Evolutionary conservation across 2,888 invertebrate species (phyloP), one percentile per base, ranked within the genome.

Genomic region (Synanthedon tipuliformis): DNA sequence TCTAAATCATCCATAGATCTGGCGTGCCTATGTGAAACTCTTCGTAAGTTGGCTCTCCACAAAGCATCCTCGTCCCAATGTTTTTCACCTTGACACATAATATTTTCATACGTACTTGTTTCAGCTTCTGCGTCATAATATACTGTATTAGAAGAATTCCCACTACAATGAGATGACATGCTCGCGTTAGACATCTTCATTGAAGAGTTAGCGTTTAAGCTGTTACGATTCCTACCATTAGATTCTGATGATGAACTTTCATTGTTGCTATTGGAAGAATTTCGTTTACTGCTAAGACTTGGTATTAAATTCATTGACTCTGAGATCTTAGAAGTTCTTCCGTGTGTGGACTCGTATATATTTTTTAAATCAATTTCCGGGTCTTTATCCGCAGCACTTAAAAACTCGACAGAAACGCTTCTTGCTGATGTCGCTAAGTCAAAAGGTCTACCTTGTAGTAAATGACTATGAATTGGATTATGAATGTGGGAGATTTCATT

Each of bases 1-100:
- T 95, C 95, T 53, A 95, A 88, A 76, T 95, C 94, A 64, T 95
- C 95, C 81, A 95, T 87, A 0, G 95, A 95, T 53, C 94, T 89
- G 1, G 95, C 94, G 68, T 95, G 95, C 41, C 94, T 88, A 63
- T 94, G 91, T 57, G 94, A 94, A 1, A 94, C 94, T 57, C 92
- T 89, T 56, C 95, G 88, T 51, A 95, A 81, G 66, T 93, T 93
- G 67, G 95, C 95, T 54, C 93, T 88, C 95, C 95, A 95, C 40
- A 94, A 81, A 7, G 90, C 83, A 77, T 95, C 95, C 77, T 95
- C 94, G 68, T 94, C 95, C 94, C 94, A 95, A 45, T 93, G 89
- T 71, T 92, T 91, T 65, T 93, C 93, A 51, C 92, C 92, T 66
- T 90, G 89, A 55, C 81, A 84, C 45, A 78, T 69, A 15, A 87